A percentile compares a stretch with the other conserved stretches of the same genome.
Conservation (phyloP, 2,113 vertebrate species). For the Plecotus auritus region DNA sequence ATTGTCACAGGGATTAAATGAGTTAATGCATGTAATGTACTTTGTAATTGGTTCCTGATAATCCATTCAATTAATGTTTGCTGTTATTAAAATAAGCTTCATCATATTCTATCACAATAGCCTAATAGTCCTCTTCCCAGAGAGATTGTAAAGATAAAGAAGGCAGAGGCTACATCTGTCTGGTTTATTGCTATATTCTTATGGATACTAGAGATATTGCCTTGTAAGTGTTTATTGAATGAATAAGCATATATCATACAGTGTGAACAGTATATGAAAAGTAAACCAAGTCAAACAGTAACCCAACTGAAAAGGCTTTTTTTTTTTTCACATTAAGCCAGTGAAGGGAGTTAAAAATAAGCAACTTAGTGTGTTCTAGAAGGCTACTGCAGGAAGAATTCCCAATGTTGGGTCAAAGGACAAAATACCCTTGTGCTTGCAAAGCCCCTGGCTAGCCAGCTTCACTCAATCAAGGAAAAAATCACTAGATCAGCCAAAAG, state of each 20-base stretch:
- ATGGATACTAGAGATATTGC: neutral
- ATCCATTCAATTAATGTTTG: neutral
- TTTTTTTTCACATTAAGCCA: neutral
- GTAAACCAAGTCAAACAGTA: neutral
- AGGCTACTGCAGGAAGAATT: neutral
- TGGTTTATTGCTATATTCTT: neutral
- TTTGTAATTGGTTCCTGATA: neutral
- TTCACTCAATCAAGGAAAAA: conserved; percentile 29
- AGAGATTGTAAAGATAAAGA: neutral
- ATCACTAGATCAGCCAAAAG: neutral
- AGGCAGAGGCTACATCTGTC: neutral
- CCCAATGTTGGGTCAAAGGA: neutral
- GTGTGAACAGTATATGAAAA: neutral
- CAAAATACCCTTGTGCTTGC: neutral
- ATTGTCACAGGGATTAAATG: neutral
- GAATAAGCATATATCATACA: neutral
- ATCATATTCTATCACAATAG: neutral
- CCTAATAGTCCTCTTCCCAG: neutral
- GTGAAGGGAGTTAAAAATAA: neutral
- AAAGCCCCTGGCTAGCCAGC: neutral
- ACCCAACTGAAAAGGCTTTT: neutral
- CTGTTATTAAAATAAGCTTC: neutral
- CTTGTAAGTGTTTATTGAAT: neutral
- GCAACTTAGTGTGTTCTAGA: neutral
- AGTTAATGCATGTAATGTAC: neutral